Base-by-base conservation (phyloP, 2,888 invertebrate species). In the Pemphredon lugubris region DNA sequence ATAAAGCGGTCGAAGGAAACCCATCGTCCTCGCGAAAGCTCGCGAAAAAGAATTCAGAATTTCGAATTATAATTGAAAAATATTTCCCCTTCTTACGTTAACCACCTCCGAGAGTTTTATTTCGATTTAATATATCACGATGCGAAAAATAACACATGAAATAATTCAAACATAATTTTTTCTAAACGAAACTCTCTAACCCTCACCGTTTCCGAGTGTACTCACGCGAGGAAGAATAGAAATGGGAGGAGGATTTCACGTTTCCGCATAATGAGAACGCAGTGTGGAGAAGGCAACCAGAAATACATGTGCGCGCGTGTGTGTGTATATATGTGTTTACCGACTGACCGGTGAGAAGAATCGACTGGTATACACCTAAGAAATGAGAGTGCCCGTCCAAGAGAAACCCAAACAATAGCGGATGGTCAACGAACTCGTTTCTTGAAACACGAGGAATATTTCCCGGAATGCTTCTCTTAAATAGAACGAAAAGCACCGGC, bases 371-470 rank as follows among this genome's bases (percentile, higher is more conserved):
- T 20, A 32, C n/a, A n/a, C 40, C 5, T 18, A 32, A 26, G 48
- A 57, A 57, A 64, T 26, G 54, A 48, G 32, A 63, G 30, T 42
- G 42, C 21, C 18, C n/a, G 30, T 6, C 34, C 23, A 42, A 34
- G 18, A 57, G 47, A 11, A 47, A 44, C 26, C 48, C 40, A 58
- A 58, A 64, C 64, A 64, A 58, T 50, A 58, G 44, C 34, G 23
- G 39, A 23, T 58, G 50, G 23, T 50, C 64, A 58, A 42, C 58
- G 64, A 44, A 50, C 50, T 20, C 44, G 30, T 51, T 65, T 42
- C 44, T 44, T 34, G 45, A 59, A 58, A 39, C 26, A 51, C 45
- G 26, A 14, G 16, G 26, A 30, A 37, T 14, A 39, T 45, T 65
- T 59, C 26, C 21, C 45, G 26, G 21, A 44, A 59, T 30, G 59